Evolutionary conservation across 2,888 invertebrate species (phyloP), one percentile per base, ranked within the genome.

Genomic region (Agrochola lychnidis): DNA sequence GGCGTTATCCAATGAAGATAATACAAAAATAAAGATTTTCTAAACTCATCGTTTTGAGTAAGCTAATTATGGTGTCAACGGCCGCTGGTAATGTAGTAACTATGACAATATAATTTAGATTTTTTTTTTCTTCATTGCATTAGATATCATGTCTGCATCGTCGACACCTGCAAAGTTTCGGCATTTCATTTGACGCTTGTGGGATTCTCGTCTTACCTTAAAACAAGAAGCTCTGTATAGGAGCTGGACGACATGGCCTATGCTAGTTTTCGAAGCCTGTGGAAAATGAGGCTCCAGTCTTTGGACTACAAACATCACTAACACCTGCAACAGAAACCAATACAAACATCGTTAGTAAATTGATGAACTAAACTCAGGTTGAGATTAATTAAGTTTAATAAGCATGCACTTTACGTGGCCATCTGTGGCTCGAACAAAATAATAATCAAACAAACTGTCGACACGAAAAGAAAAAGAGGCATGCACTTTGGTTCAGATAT

Each of bases 231-330:
- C 99, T 89, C 99, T 97, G 94, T 99, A 99, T 45, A 99, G 97
- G 71, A 99, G 97, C 95, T 99, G 99, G 74, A 99, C 99, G 64
- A 99, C 99, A 95, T 99, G 99, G 19, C 99, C 99, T 93, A 99
- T 99, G 93, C 99, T 99, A 51, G 99, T 99, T 97, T 99, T 99
- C 36, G 99, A 99, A 77, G 99, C 99, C 96, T 99, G 99, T 1
- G 99, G 98, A 94, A 99, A 99, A 94, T 99, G 99, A 66, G 99
- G 99, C 94, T 99, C 99, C 87, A 99, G 97, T 91, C 99, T 97
- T 96, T 99, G 99, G 81, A 99, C 99, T 66, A 99, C 99, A 97
- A 99, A 99, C 99, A 99, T 99, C 83, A 99, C 99, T 90, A 99
- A 97, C 69, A 99, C 96, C 97, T 97, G 94, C 1, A 76, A 87